phyloP scores from a whole-genome alignment of 1,140 invertebrate genomes.

The Bacillus rossius region DNA sequence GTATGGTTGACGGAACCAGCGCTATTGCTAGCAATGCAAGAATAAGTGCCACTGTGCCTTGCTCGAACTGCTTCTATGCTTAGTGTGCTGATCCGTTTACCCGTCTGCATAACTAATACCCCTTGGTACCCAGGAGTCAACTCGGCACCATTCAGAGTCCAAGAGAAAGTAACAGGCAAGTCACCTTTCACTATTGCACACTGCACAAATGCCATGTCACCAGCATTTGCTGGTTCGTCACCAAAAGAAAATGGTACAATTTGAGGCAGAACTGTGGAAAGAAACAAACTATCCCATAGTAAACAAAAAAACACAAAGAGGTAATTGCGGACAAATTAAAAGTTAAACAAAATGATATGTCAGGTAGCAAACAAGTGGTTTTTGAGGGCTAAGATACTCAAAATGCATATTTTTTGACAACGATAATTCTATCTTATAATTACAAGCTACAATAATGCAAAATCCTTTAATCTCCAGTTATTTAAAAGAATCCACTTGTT shows the following conservation, averaged over 20 bases:
- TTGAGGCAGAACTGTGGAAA: conserved; percentile 50
- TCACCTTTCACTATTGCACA: conserved; percentile 73
- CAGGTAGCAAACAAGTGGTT: too few relatives aligned
- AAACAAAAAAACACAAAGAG: too few relatives aligned
- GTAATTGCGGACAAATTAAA: too few relatives aligned
- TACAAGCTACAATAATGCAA: too few relatives aligned
- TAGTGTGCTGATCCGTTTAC: conserved; percentile 43
- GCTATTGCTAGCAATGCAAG: conserved; percentile 67
- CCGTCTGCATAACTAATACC: conserved; percentile 7
- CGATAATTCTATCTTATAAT: too few relatives aligned
- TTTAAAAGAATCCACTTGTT: too few relatives aligned
- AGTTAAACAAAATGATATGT: too few relatives aligned
- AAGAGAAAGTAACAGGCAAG: conserved; percentile 62
- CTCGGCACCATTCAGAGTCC: conserved; percentile 62
- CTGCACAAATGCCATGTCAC: conserved; percentile 41
- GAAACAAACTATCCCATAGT: background rate
- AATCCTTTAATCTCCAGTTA: too few relatives aligned
- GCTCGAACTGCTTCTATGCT: conserved; percentile 50
- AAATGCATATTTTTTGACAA: too few relatives aligned
- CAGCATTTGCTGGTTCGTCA: conserved; percentile 40
- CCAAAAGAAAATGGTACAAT: conserved; percentile 56
- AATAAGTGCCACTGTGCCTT: conserved; percentile 59
- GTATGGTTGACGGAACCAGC: conserved; percentile 66
- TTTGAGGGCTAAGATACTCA: too few relatives aligned
- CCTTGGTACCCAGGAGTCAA: conserved; percentile 51